Evolutionary conservation across 2,113 vertebrate species (phyloP).

Genomic region (Eurystomus gularis): DNA sequence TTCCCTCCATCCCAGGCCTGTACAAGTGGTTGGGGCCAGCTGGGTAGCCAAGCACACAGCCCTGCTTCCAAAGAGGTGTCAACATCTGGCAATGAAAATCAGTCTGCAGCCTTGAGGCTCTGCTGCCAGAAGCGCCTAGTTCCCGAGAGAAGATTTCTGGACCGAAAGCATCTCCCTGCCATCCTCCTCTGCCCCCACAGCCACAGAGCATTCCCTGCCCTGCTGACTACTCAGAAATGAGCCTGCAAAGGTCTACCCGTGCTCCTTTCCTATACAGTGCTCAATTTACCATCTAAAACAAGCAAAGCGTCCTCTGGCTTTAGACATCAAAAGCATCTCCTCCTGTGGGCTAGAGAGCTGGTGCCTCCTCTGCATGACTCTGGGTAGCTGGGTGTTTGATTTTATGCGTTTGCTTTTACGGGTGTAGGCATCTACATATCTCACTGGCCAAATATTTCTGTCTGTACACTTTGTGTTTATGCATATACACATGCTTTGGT

Average conservation of each 20-base stretch:
- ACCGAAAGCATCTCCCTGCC: fast-evolving
- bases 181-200: not conserved
- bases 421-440: too few relatives aligned
- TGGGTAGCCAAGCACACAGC: not conserved
- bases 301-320: not conserved
- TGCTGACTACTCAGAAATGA: not conserved
- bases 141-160: not conserved
- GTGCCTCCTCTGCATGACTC: not conserved
- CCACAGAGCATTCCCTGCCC: not conserved
- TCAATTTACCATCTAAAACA: not conserved
- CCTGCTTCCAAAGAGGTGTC: not conserved
- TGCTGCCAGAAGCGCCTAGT: not conserved
- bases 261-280: not conserved
- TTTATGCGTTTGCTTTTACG: too few relatives aligned
- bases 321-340: not conserved
- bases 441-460: too few relatives aligned
- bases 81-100: not conserved
- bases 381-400: not conserved
- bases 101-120: not conserved
- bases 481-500: too few relatives aligned
- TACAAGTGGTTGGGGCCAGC: not conserved
- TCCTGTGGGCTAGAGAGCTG: not conserved
- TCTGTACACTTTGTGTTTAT: too few relatives aligned
- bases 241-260: not conserved
- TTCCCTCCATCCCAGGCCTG: not conserved